Percentiles rank a stretch among this genome's conserved stretches.
These are phyloP conservation scores for Bergia sp. DNA, from an alignment of 92 coral and sea anemone species.

Conservation along the genomic window DNA sequence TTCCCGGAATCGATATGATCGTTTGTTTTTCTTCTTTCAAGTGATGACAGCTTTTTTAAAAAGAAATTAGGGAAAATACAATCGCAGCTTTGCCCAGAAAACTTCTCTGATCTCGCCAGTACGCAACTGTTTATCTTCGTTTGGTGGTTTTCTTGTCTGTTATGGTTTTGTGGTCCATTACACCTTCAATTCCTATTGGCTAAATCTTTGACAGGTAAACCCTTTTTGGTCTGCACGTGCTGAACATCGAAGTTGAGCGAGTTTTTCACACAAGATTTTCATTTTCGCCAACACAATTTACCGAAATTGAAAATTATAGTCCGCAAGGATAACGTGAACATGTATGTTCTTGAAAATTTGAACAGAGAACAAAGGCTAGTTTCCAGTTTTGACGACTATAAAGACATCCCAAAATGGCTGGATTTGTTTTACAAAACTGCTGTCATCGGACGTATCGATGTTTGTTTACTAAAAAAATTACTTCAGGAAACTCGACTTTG, in stretches of 20 bases:
- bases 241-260: constrained; percentile 14
- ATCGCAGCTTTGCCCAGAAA: neutral
- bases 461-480: constrained; percentile 1
- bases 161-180: constrained; percentile 13
- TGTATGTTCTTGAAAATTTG: constrained; percentile 5
- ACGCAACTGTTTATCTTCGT: neutral
- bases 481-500: no score
- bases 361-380: constrained; percentile 7
- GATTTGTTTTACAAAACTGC: no score
- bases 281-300: constrained; percentile 10
- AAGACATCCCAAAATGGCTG: no score
- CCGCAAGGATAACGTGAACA: constrained; percentile 18
- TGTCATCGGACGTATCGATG: no score
- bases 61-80: constrained; percentile 6
- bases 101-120: constrained; percentile 6
- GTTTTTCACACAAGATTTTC: constrained; percentile 15
- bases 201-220: constrained; percentile 5
- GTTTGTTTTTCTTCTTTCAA: constrained; percentile 8
- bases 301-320: constrained; percentile 8
- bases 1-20: constrained; percentile 17
- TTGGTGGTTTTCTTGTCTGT: constrained; percentile 10
- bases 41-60: constrained; percentile 5
- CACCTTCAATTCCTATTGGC: constrained; percentile 17
- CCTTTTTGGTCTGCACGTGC: constrained; percentile 13
- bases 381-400: neutral